phyloP scores from a whole-genome alignment of 2,888 invertebrate species.

The Cyclophora punctaria region DNA sequence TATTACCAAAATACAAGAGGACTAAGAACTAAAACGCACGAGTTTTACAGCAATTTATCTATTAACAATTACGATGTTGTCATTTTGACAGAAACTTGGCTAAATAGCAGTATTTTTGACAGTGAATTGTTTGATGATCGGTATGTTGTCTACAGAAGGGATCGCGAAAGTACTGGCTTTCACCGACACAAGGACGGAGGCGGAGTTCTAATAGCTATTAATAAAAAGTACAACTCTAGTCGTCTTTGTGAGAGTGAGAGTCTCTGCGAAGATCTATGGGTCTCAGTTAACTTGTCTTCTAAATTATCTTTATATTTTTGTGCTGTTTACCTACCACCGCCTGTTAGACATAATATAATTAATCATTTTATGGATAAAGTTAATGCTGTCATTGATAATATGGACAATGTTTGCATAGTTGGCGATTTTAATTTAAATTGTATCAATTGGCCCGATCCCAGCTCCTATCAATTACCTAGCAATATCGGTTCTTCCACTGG shows the following conservation, averaged over 20 bases:
- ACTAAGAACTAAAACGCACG: not conserved
- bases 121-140: not conserved
- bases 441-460: too few relatives aligned
- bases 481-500: too few relatives aligned
- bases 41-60: not conserved
- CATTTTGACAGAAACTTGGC: constrained; percentile 1
- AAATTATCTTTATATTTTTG: not conserved
- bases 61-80: not conserved
- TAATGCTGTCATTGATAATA: not conserved
- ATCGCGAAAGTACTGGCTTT: not conserved
- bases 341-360: not conserved
- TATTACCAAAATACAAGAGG: constrained; percentile 10
- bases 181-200: not conserved
- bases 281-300: not conserved
- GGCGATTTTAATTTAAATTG: too few relatives aligned
- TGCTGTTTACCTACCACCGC: not conserved
- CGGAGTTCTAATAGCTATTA: not conserved
- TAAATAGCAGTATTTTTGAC: not conserved
- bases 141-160: not conserved
- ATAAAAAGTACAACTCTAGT: not conserved
- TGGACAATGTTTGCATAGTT: too few relatives aligned
- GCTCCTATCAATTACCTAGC: too few relatives aligned
- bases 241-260: not conserved
- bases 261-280: not conserved
- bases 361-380: not conserved